These are phyloP conservation scores for Aleiodes testaceus DNA, from an alignment of 2,888 invertebrate species.

Conservation along the genomic window DNA sequence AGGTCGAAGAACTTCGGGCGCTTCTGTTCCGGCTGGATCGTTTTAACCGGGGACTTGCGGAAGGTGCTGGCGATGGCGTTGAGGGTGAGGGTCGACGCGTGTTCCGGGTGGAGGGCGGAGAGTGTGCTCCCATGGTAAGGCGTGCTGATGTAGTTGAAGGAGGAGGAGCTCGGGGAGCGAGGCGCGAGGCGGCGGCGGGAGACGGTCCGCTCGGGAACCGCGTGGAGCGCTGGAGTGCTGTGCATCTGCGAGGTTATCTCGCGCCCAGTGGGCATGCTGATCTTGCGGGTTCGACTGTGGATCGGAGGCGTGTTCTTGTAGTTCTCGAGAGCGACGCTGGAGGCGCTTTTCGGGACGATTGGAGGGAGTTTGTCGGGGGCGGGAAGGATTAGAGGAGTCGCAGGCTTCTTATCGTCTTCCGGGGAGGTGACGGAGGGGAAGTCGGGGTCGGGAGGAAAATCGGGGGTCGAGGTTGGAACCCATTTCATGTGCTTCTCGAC, in stretches of 20 bases:
- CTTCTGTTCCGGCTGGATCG: slow-evolving; percentile 64
- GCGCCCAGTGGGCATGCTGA: slow-evolving; percentile 77
- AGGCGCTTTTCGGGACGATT: slow-evolving; percentile 77
- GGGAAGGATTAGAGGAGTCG: slow-evolving; percentile 50
- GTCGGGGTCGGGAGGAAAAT: slow-evolving; percentile 68
- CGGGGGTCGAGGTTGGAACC: slow-evolving; percentile 73
- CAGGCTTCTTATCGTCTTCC: slow-evolving; percentile 62
- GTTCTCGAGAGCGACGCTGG: slow-evolving; percentile 81
- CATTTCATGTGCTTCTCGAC: slow-evolving; percentile 87
- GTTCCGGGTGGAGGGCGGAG: slow-evolving; percentile 82
- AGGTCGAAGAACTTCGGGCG: slow-evolving; percentile 83
- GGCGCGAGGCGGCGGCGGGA: slow-evolving; percentile 53
- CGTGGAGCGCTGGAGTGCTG: slow-evolving; percentile 79
- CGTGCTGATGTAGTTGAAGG: slow-evolving; percentile 89
- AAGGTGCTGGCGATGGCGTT: slow-evolving; percentile 79
- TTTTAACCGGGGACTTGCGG: slow-evolving; percentile 66
- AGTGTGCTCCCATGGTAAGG: slow-evolving; percentile 90
- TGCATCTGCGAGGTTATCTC: slow-evolving; percentile 76
- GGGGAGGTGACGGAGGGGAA: slow-evolving; percentile 63
- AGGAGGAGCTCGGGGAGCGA: slow-evolving; percentile 83
- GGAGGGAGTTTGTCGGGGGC: slow-evolving; percentile 54
- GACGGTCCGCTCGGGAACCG: slow-evolving; percentile 80
- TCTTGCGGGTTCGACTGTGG: slow-evolving; percentile 76
- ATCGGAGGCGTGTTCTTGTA: slow-evolving; percentile 69
- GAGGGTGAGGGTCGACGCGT: slow-evolving; percentile 85